These are phyloP conservation scores for Dryococelus australis DNA, from an alignment of 2,888 invertebrate species.

Conservation along the genomic window DNA sequence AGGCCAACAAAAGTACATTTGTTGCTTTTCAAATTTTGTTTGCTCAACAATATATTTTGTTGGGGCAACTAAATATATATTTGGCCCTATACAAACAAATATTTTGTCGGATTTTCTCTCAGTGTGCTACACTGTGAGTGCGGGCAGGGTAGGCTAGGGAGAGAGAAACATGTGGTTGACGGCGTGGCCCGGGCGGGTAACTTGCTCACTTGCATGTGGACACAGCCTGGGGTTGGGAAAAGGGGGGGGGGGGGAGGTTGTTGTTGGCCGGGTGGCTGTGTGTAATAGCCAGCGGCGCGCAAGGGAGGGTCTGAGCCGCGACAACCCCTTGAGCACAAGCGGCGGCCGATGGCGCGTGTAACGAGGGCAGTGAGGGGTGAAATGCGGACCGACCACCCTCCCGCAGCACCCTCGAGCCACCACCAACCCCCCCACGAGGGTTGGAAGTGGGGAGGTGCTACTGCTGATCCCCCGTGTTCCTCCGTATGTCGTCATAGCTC, in stretches of 20 bases:
- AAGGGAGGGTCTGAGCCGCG: background rate
- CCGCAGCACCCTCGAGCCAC: background rate
- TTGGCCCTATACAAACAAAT: too few species aligned
- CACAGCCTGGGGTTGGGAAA: background rate
- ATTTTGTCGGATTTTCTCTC: too few species aligned
- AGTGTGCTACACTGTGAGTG: too few species aligned
- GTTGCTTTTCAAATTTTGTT: too few species aligned
- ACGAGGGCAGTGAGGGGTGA: background rate
- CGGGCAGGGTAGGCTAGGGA: too few species aligned
- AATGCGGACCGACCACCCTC: background rate
- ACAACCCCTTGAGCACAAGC: background rate
- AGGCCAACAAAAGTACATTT: too few species aligned
- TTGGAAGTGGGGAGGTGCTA: background rate
- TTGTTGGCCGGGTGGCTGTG: slow-evolving; percentile 28
- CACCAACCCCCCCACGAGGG: background rate
- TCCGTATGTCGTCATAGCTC: background rate
- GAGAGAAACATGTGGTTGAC: background rate
- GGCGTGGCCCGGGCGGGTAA: background rate
- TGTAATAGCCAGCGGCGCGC: slow-evolving; percentile 25
- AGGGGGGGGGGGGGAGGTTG: slow-evolving; percentile 26
- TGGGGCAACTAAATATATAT: too few species aligned
- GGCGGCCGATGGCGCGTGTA: slow-evolving; percentile 3
- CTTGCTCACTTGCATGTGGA: background rate
- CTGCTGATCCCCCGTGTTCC: background rate
- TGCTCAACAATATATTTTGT: too few species aligned